Conservation (phyloP, 2,797 vertebrate species). For the Oryzias dopingdopingensis region DNA sequence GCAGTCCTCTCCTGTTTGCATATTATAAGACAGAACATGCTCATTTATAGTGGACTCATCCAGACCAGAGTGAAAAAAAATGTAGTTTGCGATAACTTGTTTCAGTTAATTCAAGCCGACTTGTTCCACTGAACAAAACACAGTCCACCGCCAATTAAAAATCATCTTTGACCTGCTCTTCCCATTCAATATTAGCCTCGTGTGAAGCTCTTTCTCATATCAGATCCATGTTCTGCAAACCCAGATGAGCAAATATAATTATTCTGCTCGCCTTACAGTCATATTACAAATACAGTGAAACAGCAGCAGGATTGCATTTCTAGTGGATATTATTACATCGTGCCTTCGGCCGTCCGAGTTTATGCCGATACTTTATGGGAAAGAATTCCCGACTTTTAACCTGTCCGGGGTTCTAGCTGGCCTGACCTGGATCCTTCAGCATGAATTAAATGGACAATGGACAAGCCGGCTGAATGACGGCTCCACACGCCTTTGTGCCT, state of each 20-base stretch:
- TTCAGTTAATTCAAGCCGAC: slow-evolving; percentile 33
- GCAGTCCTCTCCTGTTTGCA: slow-evolving; percentile 42
- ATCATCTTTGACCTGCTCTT: slow-evolving; percentile 35
- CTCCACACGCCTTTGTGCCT: slow-evolving; percentile 74
- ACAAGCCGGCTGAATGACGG: slow-evolving; percentile 72
- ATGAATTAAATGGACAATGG: slow-evolving; percentile 79
- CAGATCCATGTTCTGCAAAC: slow-evolving; percentile 55
- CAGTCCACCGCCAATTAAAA: slow-evolving; percentile 32
- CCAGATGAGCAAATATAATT: slow-evolving; percentile 64
- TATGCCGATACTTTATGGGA: slow-evolving; percentile 41
- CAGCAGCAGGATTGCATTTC: slow-evolving; percentile 56
- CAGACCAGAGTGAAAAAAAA: slow-evolving; percentile 23
- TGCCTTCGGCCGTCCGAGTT: slow-evolving; percentile 35
- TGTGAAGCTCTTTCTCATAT: slow-evolving; percentile 51
- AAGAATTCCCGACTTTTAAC: slow-evolving; percentile 69
- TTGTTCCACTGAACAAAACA: slow-evolving; percentile 37
- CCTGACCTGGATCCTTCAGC: slow-evolving; percentile 80
- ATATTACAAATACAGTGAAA: slow-evolving; percentile 59
- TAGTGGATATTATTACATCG: slow-evolving; percentile 47
- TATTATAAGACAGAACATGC: slow-evolving; percentile 31
- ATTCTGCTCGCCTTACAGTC: slow-evolving; percentile 63
- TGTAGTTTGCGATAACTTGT: slow-evolving; percentile 33
- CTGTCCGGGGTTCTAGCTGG: slow-evolving; percentile 66
- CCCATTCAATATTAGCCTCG: slow-evolving; percentile 39
- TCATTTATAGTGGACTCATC: slow-evolving; percentile 57